These are phyloP conservation scores for Actias luna DNA, from an alignment of 2,888 invertebrate genomes.

Conservation along the genomic window DNA sequence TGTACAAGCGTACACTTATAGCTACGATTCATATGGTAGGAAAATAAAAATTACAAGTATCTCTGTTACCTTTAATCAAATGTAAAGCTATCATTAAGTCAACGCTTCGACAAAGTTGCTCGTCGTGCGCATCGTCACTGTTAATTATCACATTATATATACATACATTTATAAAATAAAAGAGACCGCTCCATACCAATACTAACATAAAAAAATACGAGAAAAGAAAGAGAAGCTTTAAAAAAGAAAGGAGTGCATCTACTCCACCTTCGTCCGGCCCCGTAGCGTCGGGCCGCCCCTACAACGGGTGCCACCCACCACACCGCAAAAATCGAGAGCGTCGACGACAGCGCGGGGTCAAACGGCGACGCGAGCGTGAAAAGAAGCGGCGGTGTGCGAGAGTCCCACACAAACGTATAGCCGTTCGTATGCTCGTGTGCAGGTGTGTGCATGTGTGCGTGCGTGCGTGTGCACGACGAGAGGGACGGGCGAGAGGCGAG, in stretches of 20 bases:
- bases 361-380: slow-evolving; percentile 81
- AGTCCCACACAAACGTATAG: slow-evolving; percentile 70
- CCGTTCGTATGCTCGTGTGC: no score
- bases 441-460: no score
- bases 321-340: slow-evolving; percentile 84
- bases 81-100: slow-evolving; percentile 78
- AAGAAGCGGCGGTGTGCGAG: slow-evolving; percentile 78
- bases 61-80: slow-evolving; percentile 77
- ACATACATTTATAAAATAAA: slow-evolving; percentile 67
- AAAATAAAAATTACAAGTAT: slow-evolving; percentile 70
- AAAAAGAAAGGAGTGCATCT: slow-evolving; percentile 81
- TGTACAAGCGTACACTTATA: slow-evolving; percentile 38
- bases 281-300: slow-evolving; percentile 74
- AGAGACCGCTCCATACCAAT: slow-evolving; percentile 78
- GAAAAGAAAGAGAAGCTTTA: slow-evolving; percentile 82
- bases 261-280: slow-evolving; percentile 74
- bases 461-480: slow-evolving; percentile 77
- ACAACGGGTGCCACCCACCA: slow-evolving; percentile 83
- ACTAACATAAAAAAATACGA: slow-evolving; percentile 77
- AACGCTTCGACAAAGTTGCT: slow-evolving; percentile 68
- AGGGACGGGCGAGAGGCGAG: slow-evolving; percentile 76
- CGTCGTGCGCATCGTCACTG: slow-evolving; percentile 76
- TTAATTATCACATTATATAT: slow-evolving; percentile 80
- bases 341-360: slow-evolving; percentile 80
- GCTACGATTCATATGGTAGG: slow-evolving; percentile 40